Conservation (phyloP, 1,140 invertebrate genomes). For the Pogonognathellus flavescens region DNA sequence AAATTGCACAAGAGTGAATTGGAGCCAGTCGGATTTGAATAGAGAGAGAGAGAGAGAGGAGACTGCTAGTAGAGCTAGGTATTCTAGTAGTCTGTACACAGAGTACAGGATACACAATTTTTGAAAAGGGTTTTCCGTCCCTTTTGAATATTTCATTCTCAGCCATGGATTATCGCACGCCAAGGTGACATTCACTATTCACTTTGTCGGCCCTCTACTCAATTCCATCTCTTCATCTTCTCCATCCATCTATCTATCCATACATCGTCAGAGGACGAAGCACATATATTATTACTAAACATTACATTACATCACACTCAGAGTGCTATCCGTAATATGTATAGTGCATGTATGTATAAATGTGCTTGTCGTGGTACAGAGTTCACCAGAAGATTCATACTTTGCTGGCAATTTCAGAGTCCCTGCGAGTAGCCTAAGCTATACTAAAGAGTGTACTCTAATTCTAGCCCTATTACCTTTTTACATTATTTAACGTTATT, state of each 20-base stretch:
- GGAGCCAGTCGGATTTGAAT: constrained; percentile 52
- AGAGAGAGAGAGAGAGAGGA: constrained; percentile 36
- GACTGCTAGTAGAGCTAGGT: neutral
- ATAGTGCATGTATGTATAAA: too few relatives aligned
- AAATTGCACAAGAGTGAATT: constrained; percentile 60
- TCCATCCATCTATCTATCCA: constrained; percentile 38
- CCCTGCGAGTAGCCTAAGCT: neutral
- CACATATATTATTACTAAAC: constrained; percentile 5
- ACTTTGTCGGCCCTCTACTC: constrained; percentile 52
- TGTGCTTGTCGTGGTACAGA: neutral
- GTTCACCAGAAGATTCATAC: neutral
- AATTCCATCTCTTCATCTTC: constrained; percentile 50
- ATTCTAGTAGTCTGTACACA: too few relatives aligned
- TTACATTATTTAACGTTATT: constrained; percentile 44
- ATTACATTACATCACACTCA: neutral
- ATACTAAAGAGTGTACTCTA: neutral
- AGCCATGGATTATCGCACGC: constrained; percentile 57
- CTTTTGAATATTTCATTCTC: constrained; percentile 60
- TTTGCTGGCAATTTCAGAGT: neutral
- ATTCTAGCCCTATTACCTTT: constrained; percentile 39
- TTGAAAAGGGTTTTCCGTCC: constrained; percentile 48
- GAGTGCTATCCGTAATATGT: neutral
- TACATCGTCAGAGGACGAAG: neutral
- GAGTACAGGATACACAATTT: constrained; percentile 51
- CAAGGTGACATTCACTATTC: constrained; percentile 58